phyloP scores from a whole-genome alignment of 1,140 invertebrate genomes.

The Drosophila sucinea region DNA sequence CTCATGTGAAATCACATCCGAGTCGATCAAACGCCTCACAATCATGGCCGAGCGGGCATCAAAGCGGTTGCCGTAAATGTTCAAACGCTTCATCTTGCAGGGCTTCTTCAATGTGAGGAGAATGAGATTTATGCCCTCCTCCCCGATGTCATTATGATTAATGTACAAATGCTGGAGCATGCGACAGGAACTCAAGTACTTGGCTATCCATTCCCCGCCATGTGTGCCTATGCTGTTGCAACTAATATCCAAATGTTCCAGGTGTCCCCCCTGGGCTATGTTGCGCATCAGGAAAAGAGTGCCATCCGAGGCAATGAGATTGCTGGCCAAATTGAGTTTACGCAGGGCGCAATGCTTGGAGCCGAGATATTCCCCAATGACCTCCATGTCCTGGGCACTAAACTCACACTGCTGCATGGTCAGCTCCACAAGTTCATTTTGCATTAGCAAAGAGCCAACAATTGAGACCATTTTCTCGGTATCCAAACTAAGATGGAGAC shows the following conservation, averaged over 20 bases:
- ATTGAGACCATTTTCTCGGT: conserved; percentile 62
- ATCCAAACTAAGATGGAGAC: conserved; percentile 48
- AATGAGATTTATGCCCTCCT: conserved; percentile 45
- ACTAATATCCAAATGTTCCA: conserved; percentile 62
- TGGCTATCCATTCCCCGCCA: conserved; percentile 65
- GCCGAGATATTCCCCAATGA: conserved; percentile 58
- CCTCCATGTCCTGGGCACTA: conserved; percentile 63
- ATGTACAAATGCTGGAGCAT: conserved; percentile 52
- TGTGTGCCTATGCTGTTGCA: conserved; percentile 60
- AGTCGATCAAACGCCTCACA: conserved; percentile 57
- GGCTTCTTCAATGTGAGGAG: conserved; percentile 62
- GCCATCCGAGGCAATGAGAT: conserved; percentile 62
- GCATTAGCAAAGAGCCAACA: conserved; percentile 61
- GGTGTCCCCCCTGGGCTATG: conserved; percentile 16
- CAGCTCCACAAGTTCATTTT: conserved; percentile 57
- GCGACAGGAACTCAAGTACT: conserved; percentile 48
- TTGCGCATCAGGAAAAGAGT: conserved; percentile 53
- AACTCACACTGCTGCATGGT: conserved; percentile 63
- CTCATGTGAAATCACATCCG: conserved; percentile 50
- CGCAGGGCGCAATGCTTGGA: conserved; percentile 17
- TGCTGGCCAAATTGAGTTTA: conserved; percentile 50
- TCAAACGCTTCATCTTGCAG: conserved; percentile 40
- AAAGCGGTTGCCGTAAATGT: conserved; percentile 60
- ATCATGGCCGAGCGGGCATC: conserved; percentile 52
- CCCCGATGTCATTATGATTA: conserved; percentile 54